Evolutionary conservation across 1,140 invertebrate species (phyloP).

Genomic region (Dolichoris vasculosae): DNA sequence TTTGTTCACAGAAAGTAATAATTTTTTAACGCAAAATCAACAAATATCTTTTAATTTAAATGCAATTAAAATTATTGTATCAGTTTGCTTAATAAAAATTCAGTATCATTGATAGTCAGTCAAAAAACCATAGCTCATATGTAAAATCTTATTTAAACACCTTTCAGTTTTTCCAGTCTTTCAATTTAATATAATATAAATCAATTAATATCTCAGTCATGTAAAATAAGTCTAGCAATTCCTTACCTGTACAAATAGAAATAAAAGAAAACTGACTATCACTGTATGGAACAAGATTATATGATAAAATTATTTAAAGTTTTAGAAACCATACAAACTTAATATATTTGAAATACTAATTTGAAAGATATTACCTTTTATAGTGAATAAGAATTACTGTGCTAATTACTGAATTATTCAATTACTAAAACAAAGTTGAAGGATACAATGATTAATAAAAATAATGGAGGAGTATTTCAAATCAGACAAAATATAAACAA

Average conservation of each 20-base stretch:
- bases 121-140: constrained; percentile 3
- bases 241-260: background rate
- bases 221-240: constrained; percentile 12
- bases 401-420: too few relatives aligned
- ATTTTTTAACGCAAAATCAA: constrained; percentile 36
- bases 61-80: constrained; percentile 43
- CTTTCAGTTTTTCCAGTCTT: constrained; percentile 46
- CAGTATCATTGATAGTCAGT: constrained; percentile 39
- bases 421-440: too few relatives aligned
- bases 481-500: too few relatives aligned
- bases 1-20: constrained; percentile 14
- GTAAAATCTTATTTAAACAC: constrained; percentile 29
- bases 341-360: background rate
- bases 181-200: constrained; percentile 44
- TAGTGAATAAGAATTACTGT: background rate
- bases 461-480: too few relatives aligned
- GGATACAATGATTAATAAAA: too few relatives aligned
- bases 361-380: background rate
- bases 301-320: too few relatives aligned
- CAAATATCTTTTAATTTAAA: constrained; percentile 41
- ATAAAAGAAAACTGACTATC: background rate
- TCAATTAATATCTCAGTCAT: constrained; percentile 24
- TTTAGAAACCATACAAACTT: background rate
- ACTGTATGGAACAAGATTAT: background rate
- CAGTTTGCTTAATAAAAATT: constrained; percentile 43